Conservation (phyloP, 1,140 invertebrate species). For the Cyclargus thomasi region DNA sequence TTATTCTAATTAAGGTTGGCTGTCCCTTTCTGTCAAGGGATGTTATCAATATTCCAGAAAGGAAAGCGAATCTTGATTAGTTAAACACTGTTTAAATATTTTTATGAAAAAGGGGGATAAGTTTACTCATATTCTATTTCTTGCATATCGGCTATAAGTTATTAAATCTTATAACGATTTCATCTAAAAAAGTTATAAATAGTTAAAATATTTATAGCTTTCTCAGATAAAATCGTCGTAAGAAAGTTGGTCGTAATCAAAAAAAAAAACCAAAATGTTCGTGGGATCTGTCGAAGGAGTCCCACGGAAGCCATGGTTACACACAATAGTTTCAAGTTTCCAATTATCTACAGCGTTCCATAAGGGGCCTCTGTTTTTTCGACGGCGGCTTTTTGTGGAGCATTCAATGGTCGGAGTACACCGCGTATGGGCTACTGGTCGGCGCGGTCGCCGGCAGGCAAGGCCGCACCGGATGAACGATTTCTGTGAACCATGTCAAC, state of each 20-base stretch:
- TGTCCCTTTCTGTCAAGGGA: too few relatives aligned
- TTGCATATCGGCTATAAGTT: too few relatives aligned
- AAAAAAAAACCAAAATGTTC: background rate
- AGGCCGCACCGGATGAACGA: constrained; percentile 61
- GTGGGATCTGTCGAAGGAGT: background rate
- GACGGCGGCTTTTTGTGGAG: background rate
- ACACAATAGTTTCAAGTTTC: constrained; percentile 8
- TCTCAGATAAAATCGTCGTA: background rate
- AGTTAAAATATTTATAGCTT: too few relatives aligned
- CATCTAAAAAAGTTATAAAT: too few relatives aligned
- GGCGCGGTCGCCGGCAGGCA: constrained; percentile 25
- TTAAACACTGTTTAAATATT: too few relatives aligned
- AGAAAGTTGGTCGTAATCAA: background rate
- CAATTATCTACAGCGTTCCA: background rate
- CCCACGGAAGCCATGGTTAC: background rate
- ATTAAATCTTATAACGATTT: too few relatives aligned
- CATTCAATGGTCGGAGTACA: constrained; percentile 10
- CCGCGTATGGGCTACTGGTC: constrained; percentile 10
- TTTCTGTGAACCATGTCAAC: constrained; percentile 61
- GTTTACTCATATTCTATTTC: too few relatives aligned
- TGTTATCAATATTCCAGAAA: too few relatives aligned
- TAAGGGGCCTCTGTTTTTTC: background rate
- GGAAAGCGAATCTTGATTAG: too few relatives aligned
- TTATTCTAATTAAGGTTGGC: too few relatives aligned
- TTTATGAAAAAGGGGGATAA: too few relatives aligned